phyloP scores from a whole-genome alignment of 2,797 vertebrate species.

The Parotocinclus haroldoi region DNA sequence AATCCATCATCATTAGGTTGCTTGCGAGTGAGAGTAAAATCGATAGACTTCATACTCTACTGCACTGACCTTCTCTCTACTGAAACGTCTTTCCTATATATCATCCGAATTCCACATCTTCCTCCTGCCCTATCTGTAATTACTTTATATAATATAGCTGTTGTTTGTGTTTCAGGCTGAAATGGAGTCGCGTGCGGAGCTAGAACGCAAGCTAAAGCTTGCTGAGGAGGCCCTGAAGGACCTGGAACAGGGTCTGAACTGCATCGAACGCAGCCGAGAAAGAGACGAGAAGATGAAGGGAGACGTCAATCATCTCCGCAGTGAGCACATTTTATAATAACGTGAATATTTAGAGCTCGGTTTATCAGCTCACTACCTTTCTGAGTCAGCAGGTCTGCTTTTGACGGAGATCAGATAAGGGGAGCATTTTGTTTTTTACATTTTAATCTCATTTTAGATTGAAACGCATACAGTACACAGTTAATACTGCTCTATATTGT shows the following conservation, averaged over 20 bases:
- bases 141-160: slow-evolving; percentile 1
- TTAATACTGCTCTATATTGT: too few species aligned
- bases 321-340: slow-evolving; percentile 68
- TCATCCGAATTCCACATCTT: slow-evolving; percentile 5
- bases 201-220: slow-evolving; percentile 83
- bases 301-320: slow-evolving; percentile 87
- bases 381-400: background rate
- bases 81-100: background rate
- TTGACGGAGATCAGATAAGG: background rate
- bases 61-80: slow-evolving; percentile 4
- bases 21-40: slow-evolving; percentile 21
- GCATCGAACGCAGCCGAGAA: slow-evolving; percentile 82
- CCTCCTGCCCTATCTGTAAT: background rate
- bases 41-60: slow-evolving; percentile 5
- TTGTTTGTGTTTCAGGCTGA: slow-evolving; percentile 71
- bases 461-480: too few species aligned
- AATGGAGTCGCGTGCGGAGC: slow-evolving; percentile 85
- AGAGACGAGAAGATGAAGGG: slow-evolving; percentile 91
- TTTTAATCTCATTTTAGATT: too few species aligned
- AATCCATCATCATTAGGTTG: slow-evolving; percentile 6
- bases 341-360: slow-evolving; percentile 1
- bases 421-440: too few species aligned
- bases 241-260: slow-evolving; percentile 87
- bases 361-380: background rate
- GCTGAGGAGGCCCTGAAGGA: slow-evolving; percentile 86